Evolutionary conservation across 2,888 invertebrate species (phyloP).

Genomic region (Dryadula phaetusa): DNA sequence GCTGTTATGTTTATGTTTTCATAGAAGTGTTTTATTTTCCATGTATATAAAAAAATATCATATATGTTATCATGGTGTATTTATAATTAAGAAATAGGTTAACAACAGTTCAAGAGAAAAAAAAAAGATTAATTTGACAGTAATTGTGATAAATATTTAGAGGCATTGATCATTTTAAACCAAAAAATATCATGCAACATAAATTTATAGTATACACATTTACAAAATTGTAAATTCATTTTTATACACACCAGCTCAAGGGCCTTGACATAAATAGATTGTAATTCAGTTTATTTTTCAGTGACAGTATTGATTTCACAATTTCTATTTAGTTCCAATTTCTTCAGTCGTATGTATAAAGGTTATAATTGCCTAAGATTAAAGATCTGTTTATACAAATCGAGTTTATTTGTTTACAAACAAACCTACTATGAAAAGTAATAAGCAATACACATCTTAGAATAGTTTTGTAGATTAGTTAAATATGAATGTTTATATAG

Average conservation of each 20-base stretch:
- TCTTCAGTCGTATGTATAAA: neutral
- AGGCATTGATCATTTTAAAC: too few species aligned
- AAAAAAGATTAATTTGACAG: too few species aligned
- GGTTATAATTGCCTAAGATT: neutral
- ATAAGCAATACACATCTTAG: constrained; percentile 18
- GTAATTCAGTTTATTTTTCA: constrained; percentile 50
- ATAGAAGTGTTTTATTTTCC: too few species aligned
- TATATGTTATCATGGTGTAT: too few species aligned
- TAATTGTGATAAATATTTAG: neutral
- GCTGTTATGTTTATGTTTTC: constrained; percentile 4
- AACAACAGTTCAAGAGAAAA: too few species aligned
- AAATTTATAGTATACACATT: neutral
- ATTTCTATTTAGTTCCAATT: constrained; percentile 6
- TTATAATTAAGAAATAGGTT: too few species aligned
- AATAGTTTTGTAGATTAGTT: constrained; percentile 12
- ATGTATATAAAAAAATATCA: too few species aligned
- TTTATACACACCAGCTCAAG: constrained; percentile 35
- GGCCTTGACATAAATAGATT: constrained; percentile 64
- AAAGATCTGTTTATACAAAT: neutral
- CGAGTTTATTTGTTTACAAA: constrained; percentile 51
- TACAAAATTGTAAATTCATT: neutral
- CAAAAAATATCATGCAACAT: neutral
- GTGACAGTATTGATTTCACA: neutral
- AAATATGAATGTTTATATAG: constrained; percentile 46
- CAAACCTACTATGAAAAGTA: constrained; percentile 40